Conservation (phyloP, 2,113 vertebrate genomes). For the Phyllostomus hastatus region DNA sequence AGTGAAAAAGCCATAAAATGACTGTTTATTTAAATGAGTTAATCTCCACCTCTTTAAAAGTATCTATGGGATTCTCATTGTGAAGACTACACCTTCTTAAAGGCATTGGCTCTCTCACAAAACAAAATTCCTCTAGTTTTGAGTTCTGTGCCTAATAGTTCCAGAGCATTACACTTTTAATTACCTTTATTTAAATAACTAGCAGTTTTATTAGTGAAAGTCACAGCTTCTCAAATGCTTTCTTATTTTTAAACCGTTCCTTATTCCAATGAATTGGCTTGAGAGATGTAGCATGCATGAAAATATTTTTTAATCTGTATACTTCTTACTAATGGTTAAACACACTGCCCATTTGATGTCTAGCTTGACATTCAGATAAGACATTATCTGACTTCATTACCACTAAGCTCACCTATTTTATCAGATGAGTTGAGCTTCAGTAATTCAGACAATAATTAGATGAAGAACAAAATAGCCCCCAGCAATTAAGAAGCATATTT, state of each 20-base stretch:
- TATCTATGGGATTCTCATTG: constrained; percentile 45
- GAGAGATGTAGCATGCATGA: constrained; percentile 40
- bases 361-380: constrained; percentile 64
- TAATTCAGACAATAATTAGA: constrained; percentile 76
- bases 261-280: constrained; percentile 63
- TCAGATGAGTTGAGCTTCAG: constrained; percentile 73
- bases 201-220: constrained; percentile 68
- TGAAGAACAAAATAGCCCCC: constrained; percentile 69
- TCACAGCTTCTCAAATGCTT: background rate
- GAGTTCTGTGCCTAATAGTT: constrained; percentile 52
- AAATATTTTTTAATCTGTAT: constrained; percentile 71
- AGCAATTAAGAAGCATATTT: constrained; percentile 76
- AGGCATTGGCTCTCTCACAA: constrained; percentile 29
- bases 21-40: constrained; percentile 59
- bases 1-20: constrained; percentile 61
- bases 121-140: constrained; percentile 53
- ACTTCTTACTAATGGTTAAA: constrained; percentile 63
- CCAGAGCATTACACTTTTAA: constrained; percentile 62
- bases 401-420: constrained; percentile 66
- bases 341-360: constrained; percentile 59
- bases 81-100: constrained; percentile 17
- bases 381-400: constrained; percentile 71
- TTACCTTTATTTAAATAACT: constrained; percentile 69
- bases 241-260: background rate
- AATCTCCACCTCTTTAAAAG: constrained; percentile 41